These are phyloP conservation scores for Mesopsocus fuscifrons DNA, from an alignment of 2,888 invertebrate species.

Conservation along the genomic window DNA sequence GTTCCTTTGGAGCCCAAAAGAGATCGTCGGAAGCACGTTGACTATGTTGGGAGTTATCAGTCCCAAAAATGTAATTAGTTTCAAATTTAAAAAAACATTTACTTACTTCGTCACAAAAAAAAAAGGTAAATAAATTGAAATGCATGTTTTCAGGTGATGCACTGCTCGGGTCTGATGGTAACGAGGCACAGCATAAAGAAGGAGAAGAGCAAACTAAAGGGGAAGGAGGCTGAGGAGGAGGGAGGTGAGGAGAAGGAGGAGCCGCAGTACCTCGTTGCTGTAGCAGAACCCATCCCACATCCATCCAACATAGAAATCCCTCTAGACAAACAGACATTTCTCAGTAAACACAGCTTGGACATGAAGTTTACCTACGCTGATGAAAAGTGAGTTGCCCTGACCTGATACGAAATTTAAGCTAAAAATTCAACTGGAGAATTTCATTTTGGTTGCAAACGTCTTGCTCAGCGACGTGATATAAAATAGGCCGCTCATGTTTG, in stretches of 20 bases:
- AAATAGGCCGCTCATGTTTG: too few relatives aligned
- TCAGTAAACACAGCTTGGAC: conserved; percentile 78
- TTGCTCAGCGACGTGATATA: background rate
- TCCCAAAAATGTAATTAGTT: too few relatives aligned
- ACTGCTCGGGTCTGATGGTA: conserved; percentile 51
- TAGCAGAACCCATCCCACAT: conserved; percentile 69
- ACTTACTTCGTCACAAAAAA: too few relatives aligned
- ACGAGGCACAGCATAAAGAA: conserved; percentile 14
- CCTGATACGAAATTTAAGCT: background rate
- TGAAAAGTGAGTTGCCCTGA: conserved; percentile 51
- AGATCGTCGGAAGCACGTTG: too few relatives aligned
- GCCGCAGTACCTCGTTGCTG: conserved; percentile 41
- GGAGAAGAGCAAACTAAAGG: conserved; percentile 16
- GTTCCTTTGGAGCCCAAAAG: too few relatives aligned
- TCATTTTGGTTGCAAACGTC: conserved; percentile 9
- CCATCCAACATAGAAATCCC: conserved; percentile 86
- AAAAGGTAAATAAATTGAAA: too few relatives aligned
- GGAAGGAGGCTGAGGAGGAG: conserved; percentile 22
- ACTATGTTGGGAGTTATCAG: too few relatives aligned
- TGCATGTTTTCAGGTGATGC: conserved; percentile 74
- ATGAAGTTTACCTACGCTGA: conserved; percentile 93
- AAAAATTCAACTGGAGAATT: background rate
- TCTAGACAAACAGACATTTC: conserved; percentile 70
- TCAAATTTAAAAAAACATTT: too few relatives aligned
- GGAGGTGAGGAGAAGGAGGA: conserved; percentile 17